Percentiles rank a stretch among this genome's conserved stretches.
Conservation (phyloP, 2,888 invertebrate genomes). For the Hydraecia micacea region DNA sequence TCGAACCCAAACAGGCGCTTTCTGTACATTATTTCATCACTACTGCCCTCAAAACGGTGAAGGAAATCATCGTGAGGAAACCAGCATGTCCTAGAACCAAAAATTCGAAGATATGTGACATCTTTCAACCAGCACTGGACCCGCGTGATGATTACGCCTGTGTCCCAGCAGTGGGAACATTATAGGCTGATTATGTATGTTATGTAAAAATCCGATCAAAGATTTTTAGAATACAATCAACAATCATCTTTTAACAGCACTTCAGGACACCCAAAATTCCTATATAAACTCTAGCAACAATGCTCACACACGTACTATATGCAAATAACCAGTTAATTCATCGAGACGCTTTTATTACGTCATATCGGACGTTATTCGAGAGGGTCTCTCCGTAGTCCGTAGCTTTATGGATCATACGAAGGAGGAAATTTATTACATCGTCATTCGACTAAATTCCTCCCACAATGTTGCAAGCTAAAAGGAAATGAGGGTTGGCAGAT, state of each 20-base stretch:
- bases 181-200: neutral
- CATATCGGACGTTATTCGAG: constrained; percentile 64
- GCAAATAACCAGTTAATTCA: constrained; percentile 68
- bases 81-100: neutral
- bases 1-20: neutral
- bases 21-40: neutral
- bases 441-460: constrained; percentile 82
- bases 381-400: constrained; percentile 61
- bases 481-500: constrained; percentile 82
- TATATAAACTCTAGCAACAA: constrained; percentile 35
- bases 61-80: neutral
- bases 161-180: neutral
- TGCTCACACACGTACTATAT: constrained; percentile 25
- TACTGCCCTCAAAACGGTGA: neutral
- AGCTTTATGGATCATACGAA: constrained; percentile 83
- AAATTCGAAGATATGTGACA: neutral
- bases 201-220: neutral
- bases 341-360: constrained; percentile 69
- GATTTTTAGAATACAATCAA: neutral
- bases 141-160: neutral
- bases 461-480: constrained; percentile 78
- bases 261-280: neutral
- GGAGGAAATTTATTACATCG: constrained; percentile 82
- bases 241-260: neutral
- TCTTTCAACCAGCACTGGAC: neutral